A percentile compares a stretch with the other conserved stretches of the same genome.
These are phyloP conservation scores for Coccyzus lansbergi DNA, from an alignment of 2,797 vertebrate genomes.

Conservation along the genomic window DNA sequence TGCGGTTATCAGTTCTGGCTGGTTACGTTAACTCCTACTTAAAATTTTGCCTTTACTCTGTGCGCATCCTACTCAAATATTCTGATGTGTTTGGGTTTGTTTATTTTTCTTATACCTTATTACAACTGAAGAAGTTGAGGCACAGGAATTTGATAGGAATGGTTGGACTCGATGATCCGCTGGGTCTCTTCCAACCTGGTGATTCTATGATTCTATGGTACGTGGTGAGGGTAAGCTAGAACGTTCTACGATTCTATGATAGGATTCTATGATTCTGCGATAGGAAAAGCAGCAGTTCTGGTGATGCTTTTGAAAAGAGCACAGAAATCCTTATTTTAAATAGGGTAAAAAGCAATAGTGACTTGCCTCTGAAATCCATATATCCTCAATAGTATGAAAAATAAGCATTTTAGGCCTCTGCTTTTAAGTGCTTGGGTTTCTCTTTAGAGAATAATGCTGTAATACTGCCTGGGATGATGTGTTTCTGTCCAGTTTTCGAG, in stretches of 20 bases:
- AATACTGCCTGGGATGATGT: background rate
- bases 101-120: background rate
- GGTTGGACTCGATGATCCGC: no score
- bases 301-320: background rate
- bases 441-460: conserved; percentile 15
- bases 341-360: background rate
- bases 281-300: background rate
- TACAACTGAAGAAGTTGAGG: background rate
- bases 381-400: conserved; percentile 28
- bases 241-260: no score
- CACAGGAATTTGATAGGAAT: no score
- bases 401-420: conserved; percentile 19
- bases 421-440: conserved; percentile 14
- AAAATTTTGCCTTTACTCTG: background rate
- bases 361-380: background rate
- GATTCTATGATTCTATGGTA: no score
- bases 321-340: background rate
- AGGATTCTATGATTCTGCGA: no score
- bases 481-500: background rate
- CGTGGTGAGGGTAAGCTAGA: no score
- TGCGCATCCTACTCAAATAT: background rate
- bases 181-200: no score
- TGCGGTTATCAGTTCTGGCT: background rate
- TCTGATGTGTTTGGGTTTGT: background rate
- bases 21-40: background rate